Percentiles rank a stretch among this genome's conserved stretches.
Evolutionary conservation across 2,888 invertebrate species (phyloP).

Genomic region (Caenorhabditis imperialis): DNA sequence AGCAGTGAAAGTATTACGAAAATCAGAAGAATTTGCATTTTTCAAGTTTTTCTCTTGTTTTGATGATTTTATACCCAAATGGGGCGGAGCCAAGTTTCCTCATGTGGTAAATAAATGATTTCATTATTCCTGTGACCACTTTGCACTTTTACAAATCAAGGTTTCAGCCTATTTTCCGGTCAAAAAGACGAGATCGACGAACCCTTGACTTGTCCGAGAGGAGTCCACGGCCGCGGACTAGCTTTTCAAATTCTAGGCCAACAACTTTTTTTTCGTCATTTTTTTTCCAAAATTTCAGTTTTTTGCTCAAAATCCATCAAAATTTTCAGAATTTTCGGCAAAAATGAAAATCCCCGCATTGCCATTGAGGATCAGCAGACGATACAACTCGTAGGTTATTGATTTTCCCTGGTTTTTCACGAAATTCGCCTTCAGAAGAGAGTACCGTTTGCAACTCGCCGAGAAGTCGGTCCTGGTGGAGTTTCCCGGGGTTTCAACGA

Average conservation of each 20-base stretch:
- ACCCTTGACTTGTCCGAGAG: too few species aligned
- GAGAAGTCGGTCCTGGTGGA: constrained; percentile 37
- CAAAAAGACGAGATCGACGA: too few species aligned
- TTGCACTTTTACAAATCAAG: too few species aligned
- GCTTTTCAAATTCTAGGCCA: neutral
- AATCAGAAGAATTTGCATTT: too few species aligned
- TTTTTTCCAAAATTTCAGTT: neutral
- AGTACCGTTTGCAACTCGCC: constrained; percentile 18
- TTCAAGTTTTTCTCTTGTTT: too few species aligned
- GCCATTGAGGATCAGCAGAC: constrained; percentile 13
- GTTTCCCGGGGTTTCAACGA: constrained; percentile 3
- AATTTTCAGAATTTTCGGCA: constrained; percentile 5
- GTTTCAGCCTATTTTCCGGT: too few species aligned
- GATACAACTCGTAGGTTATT: constrained; percentile 27
- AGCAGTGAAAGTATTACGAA: too few species aligned
- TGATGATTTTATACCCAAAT: too few species aligned
- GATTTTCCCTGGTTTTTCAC: neutral
- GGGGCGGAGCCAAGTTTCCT: too few species aligned
- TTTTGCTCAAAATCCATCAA: neutral
- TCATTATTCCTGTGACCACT: too few species aligned
- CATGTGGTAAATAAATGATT: too few species aligned
- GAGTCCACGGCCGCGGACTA: neutral
- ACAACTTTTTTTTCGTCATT: constrained; percentile 1
- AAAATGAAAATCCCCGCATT: constrained; percentile 13
- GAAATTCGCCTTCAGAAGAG: constrained; percentile 18